These are phyloP conservation scores for Stichopus chloronotus DNA, from an alignment of 35 echinoderm and acorn worm genomes.

Conservation along the genomic window DNA sequence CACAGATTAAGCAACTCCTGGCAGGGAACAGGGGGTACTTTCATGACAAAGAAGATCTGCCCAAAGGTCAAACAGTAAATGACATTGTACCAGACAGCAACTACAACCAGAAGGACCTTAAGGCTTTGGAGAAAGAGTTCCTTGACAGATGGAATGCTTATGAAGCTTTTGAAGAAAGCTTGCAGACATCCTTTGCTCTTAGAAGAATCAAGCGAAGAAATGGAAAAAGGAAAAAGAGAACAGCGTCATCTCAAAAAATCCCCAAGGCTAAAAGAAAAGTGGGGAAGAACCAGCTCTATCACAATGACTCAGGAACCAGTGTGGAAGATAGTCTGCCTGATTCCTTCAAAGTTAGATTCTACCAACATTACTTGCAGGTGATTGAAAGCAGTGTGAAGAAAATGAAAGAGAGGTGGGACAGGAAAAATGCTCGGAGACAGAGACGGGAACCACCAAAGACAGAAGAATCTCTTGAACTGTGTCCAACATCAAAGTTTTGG, in stretches of 20 bases:
- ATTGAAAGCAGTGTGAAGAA: neutral
- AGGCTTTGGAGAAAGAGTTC: neutral
- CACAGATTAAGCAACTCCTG: constrained; percentile 44
- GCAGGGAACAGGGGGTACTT: constrained; percentile 59
- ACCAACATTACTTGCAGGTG: neutral
- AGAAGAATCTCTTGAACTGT: constrained; percentile 29
- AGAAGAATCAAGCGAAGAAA: neutral
- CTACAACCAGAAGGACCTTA: neutral
- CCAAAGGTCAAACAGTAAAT: neutral
- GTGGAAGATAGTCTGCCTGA: neutral
- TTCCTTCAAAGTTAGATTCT: neutral
- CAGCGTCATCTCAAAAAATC: neutral
- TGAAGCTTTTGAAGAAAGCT: neutral
- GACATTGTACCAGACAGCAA: neutral
- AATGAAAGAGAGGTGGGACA: neutral
- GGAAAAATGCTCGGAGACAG: constrained; percentile 2
- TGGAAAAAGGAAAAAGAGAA: neutral
- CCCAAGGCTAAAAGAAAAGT: neutral
- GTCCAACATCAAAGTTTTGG: constrained; percentile 56
- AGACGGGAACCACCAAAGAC: constrained; percentile 26
- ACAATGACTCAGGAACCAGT: neutral
- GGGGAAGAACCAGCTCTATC: neutral
- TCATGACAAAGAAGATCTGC: constrained; percentile 17
- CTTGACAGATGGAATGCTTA: neutral
- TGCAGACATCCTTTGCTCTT: neutral